Conservation (phyloP, 2,797 vertebrate genomes). For the Clarias pachynema region DNA sequence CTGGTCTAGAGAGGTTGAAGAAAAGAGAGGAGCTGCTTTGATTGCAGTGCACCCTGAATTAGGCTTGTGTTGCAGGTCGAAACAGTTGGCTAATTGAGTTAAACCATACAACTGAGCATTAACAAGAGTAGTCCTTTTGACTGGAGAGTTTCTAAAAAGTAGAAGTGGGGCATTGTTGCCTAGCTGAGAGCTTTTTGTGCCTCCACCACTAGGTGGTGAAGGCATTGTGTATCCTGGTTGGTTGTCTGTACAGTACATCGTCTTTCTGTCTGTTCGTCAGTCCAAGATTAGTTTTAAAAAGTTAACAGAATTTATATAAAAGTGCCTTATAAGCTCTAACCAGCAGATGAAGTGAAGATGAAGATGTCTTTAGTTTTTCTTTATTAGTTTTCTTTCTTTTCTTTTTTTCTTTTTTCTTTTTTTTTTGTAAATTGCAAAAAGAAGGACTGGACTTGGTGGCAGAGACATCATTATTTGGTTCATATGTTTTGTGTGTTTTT, state of each 20-base stretch:
- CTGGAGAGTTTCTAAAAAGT: constrained; percentile 12
- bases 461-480: background rate
- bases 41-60: constrained; percentile 46
- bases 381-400: background rate
- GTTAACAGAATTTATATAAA: background rate
- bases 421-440: background rate
- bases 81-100: constrained; percentile 55
- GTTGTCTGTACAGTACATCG: too few species aligned
- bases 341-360: background rate
- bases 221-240: background rate
- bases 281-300: background rate
- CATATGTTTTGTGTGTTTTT: background rate
- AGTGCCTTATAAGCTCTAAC: background rate
- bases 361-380: background rate
- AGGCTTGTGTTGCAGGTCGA: constrained; percentile 51
- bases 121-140: constrained; percentile 19
- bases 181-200: background rate
- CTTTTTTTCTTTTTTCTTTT: background rate
- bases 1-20: constrained; percentile 38
- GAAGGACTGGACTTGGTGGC: background rate
- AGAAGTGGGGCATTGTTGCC: constrained; percentile 22
- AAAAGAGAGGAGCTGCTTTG: constrained; percentile 34
- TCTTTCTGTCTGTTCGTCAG: background rate
- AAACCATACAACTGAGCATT: constrained; percentile 38
- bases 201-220: constrained; percentile 14